Conservation (phyloP, 2,113 vertebrate genomes). For the Puffinus mauretanicus region DNA sequence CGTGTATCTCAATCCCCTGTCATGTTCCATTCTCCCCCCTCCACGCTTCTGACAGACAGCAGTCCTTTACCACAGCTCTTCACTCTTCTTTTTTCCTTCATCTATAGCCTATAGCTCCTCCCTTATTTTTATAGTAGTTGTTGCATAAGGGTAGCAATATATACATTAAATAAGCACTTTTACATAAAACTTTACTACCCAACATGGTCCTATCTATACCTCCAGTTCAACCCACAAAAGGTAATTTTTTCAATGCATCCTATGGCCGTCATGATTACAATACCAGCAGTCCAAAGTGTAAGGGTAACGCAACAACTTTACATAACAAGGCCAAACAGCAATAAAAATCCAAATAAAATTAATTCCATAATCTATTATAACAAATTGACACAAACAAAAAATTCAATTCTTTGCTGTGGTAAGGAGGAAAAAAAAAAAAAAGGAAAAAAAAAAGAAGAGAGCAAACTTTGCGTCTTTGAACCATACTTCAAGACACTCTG, state of each 20-base stretch:
- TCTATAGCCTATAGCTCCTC: not conserved
- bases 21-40: not conserved
- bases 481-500: not conserved
- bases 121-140: not conserved
- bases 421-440: not conserved
- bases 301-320: not conserved
- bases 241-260: not conserved
- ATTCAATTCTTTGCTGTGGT: not conserved
- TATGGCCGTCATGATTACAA: not conserved
- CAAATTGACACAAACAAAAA: not conserved
- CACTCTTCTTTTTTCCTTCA: not conserved
- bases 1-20: fast-evolving
- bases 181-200: not conserved
- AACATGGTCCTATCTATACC: not conserved
- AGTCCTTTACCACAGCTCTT: not conserved
- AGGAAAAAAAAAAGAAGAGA: not conserved
- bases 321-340: not conserved
- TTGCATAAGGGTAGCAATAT: not conserved
- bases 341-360: not conserved
- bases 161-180: not conserved
- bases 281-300: not conserved
- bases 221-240: not conserved
- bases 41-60: not conserved
- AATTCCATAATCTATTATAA: not conserved
- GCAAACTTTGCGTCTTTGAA: not conserved